Percentiles rank a stretch among this genome's conserved stretches.
phyloP scores from a whole-genome alignment of 2,888 invertebrate genomes.

The Nephrotoma appendiculata region DNA sequence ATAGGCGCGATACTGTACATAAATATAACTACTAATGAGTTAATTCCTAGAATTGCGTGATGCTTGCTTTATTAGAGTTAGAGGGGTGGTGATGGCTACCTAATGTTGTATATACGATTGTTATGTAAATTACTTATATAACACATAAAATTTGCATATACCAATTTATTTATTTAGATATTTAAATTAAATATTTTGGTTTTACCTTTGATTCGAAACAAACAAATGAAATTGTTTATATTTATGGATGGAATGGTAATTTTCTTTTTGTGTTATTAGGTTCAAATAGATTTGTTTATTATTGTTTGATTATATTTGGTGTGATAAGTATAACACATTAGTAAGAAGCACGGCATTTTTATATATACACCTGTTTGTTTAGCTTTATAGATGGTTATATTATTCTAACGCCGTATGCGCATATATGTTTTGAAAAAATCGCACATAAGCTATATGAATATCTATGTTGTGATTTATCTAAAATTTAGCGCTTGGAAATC shows the following conservation, averaged over 20 bases:
- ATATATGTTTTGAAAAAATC: too few species aligned
- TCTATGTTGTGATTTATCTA: too few species aligned
- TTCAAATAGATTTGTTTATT: not conserved
- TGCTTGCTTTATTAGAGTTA: too few species aligned
- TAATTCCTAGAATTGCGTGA: too few species aligned
- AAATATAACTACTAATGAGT: too few species aligned
- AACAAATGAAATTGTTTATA: not conserved
- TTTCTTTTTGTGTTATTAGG: not conserved
- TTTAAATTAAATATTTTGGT: not conserved
- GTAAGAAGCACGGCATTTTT: not conserved
- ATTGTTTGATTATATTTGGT: not conserved
- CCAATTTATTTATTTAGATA: not conserved
- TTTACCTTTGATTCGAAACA: not conserved
- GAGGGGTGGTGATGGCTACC: too few species aligned
- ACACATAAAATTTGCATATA: too few species aligned
- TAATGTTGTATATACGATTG: too few species aligned
- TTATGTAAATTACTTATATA: too few species aligned
- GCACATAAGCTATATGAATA: too few species aligned
- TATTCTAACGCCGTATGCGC: not conserved
- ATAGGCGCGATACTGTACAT: too few species aligned
- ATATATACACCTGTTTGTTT: not conserved
- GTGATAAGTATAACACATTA: not conserved
- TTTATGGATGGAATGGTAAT: not conserved
- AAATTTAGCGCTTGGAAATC: too few species aligned
- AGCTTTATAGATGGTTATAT: not conserved